Evolutionary conservation across 2,888 invertebrate genomes (phyloP).

Genomic region (Microctonus aethiopoides): DNA sequence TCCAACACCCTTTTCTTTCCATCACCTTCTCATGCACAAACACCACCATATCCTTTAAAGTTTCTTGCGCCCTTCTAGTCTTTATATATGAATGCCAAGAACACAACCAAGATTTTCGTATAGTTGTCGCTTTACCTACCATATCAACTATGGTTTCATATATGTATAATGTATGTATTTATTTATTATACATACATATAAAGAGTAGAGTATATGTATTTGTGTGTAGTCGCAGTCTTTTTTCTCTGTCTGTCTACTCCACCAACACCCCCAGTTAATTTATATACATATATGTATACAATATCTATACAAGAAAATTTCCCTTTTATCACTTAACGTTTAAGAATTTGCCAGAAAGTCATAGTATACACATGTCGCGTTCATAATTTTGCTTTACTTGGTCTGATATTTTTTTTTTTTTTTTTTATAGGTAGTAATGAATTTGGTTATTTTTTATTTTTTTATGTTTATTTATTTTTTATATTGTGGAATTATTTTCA

Average conservation of each 20-base stretch:
- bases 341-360: background rate
- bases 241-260: background rate
- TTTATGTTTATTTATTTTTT: too few relatives aligned
- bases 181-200: slow-evolving; percentile 1
- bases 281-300: too few relatives aligned
- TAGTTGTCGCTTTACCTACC: slow-evolving; percentile 32
- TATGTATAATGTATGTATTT: slow-evolving; percentile 10
- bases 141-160: slow-evolving; percentile 19
- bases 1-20: background rate
- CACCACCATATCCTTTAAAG: too few relatives aligned
- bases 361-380: background rate
- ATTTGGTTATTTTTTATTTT: too few relatives aligned
- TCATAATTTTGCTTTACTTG: too few relatives aligned
- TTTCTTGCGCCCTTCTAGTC: slow-evolving; percentile 27
- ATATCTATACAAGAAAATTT: background rate
- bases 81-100: slow-evolving; percentile 26
- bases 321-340: background rate
- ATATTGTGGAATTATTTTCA: too few relatives aligned
- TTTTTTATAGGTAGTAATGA: too few relatives aligned
- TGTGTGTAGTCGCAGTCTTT: too few relatives aligned
- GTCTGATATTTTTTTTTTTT: too few relatives aligned
- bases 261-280: background rate
- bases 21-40: background rate
- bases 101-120: slow-evolving; percentile 39
- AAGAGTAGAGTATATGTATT: background rate